Conservation (phyloP, 2,888 invertebrate genomes). For the Chelonus formosanus region DNA sequence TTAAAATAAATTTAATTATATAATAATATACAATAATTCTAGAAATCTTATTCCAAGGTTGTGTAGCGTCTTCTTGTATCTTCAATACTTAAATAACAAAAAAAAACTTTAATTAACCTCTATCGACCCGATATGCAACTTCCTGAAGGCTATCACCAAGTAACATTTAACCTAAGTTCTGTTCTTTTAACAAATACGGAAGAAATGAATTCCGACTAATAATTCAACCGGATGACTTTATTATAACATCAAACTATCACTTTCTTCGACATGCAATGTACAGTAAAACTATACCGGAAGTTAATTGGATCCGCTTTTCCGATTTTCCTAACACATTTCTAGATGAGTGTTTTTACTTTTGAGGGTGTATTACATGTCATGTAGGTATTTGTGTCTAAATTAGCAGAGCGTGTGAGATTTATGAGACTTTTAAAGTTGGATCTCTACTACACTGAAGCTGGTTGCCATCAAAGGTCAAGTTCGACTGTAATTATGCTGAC, state of each 20-base stretch:
- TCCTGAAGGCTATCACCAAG: too few species aligned
- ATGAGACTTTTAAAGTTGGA: background rate
- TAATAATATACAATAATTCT: too few species aligned
- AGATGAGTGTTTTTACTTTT: background rate
- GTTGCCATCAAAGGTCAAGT: too few species aligned
- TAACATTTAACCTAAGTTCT: background rate
- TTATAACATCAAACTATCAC: slow-evolving; percentile 16
- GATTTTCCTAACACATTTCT: slow-evolving; percentile 12
- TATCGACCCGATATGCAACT: too few species aligned
- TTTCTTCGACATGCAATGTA: slow-evolving; percentile 24
- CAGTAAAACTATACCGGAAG: slow-evolving; percentile 18
- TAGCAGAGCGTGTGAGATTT: background rate
- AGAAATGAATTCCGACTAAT: slow-evolving; percentile 4
- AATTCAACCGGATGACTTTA: slow-evolving; percentile 3
- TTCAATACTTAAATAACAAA: too few species aligned
- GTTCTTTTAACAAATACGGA: background rate
- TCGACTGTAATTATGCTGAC: too few species aligned
- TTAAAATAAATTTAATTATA: too few species aligned
- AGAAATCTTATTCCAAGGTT: too few species aligned
- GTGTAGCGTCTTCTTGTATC: too few species aligned
- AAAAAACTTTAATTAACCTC: too few species aligned
- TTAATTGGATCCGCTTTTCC: slow-evolving; percentile 22
- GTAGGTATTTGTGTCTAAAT: slow-evolving; percentile 2
- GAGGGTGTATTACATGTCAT: background rate
- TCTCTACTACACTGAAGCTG: too few species aligned